Evolutionary conservation across 2,797 vertebrate species (phyloP), one percentile per base, ranked within the genome.

Genomic region (Dipus sagitta): DNA sequence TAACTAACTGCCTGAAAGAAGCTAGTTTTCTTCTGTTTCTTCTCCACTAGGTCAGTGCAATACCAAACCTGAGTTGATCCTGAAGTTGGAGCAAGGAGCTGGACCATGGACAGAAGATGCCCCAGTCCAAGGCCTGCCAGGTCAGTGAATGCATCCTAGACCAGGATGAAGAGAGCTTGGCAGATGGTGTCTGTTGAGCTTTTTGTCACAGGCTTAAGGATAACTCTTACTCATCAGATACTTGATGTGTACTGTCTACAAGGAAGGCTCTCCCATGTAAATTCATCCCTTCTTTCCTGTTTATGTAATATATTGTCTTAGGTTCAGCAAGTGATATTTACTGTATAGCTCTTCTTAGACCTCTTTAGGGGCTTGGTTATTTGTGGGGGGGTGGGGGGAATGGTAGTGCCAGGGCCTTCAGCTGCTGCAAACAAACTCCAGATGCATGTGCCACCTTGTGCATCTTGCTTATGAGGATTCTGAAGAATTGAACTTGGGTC

Each of bases 1-100:
- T 47, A 11, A 9, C 47, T 47, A 11, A 9, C 47, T 47, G 47
- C 47, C 47, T 47, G 47, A 47, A 47, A 47, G 9, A 47, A 47
- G 47, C 47, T 11, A 47, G 47, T 47, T 47, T 47, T 47, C 47
- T 10, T 38, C 38, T 47, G 47, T 47, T 47, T 47, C 47, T 47
- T 11, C 9, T 47, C 11, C 47, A 47, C 47, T 47, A 96, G 93
- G 93, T 30, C 79, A 54, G 20, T 90, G 79, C 60, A 54, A n/a
- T 88, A 17, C 62, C 28, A 93, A 95, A 77, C 92, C 94, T 89
- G 88, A 88, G 18, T 86, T 95, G 64, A 92, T 96, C 30, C 34
- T 95, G 72, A 93, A 47, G 70, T 72, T 96, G 82, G 93, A 94
- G 34, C 89, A 68, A 86, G 94, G 79, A 80, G 68, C 64, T 74